Conservation (phyloP, 2,888 invertebrate species). For the Thymelicus sylvestris region DNA sequence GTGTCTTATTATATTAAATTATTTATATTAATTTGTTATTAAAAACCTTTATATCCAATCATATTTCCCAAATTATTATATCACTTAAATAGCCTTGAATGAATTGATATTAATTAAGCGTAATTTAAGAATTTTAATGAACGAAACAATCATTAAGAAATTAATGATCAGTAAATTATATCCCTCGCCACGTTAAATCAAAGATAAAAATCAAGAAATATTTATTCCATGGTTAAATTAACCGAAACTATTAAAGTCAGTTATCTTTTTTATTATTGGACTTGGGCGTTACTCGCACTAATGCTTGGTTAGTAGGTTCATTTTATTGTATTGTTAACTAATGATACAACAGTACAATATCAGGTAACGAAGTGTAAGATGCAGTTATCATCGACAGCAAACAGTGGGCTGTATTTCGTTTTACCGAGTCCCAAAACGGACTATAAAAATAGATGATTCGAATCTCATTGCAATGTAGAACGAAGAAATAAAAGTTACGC, state of each 20-base stretch:
- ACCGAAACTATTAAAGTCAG: slow-evolving; percentile 7
- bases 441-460: slow-evolving; percentile 29
- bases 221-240: slow-evolving; percentile 10
- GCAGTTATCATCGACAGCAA: neutral
- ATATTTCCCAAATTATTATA: slow-evolving; percentile 2
- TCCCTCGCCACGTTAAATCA: slow-evolving; percentile 8
- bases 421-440: slow-evolving; percentile 10
- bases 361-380: no score
- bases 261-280: neutral
- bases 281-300: neutral
- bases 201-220: slow-evolving; percentile 12
- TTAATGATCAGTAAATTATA: slow-evolving; percentile 14
- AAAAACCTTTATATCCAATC: slow-evolving; percentile 1
- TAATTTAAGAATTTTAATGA: slow-evolving; percentile 11
- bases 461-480: slow-evolving; percentile 32
- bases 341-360: no score
- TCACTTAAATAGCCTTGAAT: neutral
- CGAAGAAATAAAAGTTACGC: slow-evolving; percentile 34
- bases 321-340: neutral
- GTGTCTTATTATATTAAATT: neutral
- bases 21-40: neutral
- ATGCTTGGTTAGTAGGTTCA: neutral
- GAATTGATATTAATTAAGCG: slow-evolving; percentile 10
- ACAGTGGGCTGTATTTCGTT: neutral
- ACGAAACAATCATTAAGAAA: slow-evolving; percentile 6